Conservation (phyloP, 35 echinoderm and acorn worm genomes). For the Lytechinus pictus region DNA sequence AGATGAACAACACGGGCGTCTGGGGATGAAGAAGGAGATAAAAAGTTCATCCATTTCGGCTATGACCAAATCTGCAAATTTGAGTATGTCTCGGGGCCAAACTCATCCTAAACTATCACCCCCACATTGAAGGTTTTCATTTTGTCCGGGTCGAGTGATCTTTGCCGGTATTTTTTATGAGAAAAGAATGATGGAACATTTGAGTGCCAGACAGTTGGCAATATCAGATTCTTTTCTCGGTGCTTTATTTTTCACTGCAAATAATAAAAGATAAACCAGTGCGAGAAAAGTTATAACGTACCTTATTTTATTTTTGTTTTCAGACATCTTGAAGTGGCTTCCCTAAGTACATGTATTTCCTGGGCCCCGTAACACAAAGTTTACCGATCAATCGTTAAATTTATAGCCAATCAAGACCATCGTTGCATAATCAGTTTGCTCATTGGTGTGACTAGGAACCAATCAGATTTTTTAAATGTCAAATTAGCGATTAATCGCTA, state of each 20-base stretch:
- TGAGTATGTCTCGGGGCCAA: neutral
- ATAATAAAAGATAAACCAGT: too few species aligned
- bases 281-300: too few species aligned
- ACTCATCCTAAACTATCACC: neutral
- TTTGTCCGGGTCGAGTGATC: neutral
- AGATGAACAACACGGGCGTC: neutral
- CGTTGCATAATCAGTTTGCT: too few species aligned
- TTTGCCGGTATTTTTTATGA: conserved; percentile 5
- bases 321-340: too few species aligned
- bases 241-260: neutral
- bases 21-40: neutral
- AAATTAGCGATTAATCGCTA: too few species aligned
- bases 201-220: neutral
- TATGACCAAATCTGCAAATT: neutral
- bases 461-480: too few species aligned
- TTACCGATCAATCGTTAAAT: too few species aligned
- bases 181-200: neutral
- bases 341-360: too few species aligned
- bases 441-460: too few species aligned
- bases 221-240: neutral
- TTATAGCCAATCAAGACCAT: too few species aligned
- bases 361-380: too few species aligned
- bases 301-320: too few species aligned
- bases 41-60: neutral
- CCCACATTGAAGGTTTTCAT: neutral